Base-by-base conservation (phyloP, 2,888 invertebrate genomes). In the Hypomecis punctinalis region DNA sequence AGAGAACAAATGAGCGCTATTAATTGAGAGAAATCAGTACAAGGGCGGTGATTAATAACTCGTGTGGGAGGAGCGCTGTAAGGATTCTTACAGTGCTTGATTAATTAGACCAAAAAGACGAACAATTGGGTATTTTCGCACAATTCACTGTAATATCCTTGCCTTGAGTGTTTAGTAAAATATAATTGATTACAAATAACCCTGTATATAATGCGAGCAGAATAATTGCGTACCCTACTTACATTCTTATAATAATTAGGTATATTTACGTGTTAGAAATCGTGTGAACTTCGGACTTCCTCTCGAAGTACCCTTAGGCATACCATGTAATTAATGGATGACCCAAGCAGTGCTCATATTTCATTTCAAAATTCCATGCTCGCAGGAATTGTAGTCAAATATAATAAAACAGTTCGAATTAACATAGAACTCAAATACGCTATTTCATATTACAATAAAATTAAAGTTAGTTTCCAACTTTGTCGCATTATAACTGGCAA, bases 1-100 rank as follows among this genome's bases (percentile, higher is more conserved):
- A 43, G 43, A 47, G 35, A 60, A 64, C 56, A 59, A 63, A 66
- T 59, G 51, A 51, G 56, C 10, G 43, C 51, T 6, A 62, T 62
- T 66, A 62, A 66, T 59, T 49, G 46, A 51, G 54, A 54, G 46
- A 37, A 66, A 64, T 64, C 59, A 11, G 58, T 51, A 66, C 62
- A 61, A 55, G 55, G 45, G 9, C 62, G 37, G 42, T 47, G 61
- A 65, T 61, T 61, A 61, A 61, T 58, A 57, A 55, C 57, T 54
- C 23, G 52, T 48, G 47, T 42, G 11, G 35, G 39, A 39, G 51
- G 9, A 39, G 42, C 6, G 42, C 11, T 52, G 52, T 39, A 49
- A 55, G 53, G 42, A 61, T 43, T 55, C 23, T 48, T 40, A 51
- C 13, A 9, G n/a, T 9, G 11, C 6, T 13, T 55, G 36, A 55